Percentiles rank a stretch among this genome's conserved stretches.
phyloP scores from a whole-genome alignment of 1,140 invertebrate genomes.

The Bursaphelenchus mucronatus region DNA sequence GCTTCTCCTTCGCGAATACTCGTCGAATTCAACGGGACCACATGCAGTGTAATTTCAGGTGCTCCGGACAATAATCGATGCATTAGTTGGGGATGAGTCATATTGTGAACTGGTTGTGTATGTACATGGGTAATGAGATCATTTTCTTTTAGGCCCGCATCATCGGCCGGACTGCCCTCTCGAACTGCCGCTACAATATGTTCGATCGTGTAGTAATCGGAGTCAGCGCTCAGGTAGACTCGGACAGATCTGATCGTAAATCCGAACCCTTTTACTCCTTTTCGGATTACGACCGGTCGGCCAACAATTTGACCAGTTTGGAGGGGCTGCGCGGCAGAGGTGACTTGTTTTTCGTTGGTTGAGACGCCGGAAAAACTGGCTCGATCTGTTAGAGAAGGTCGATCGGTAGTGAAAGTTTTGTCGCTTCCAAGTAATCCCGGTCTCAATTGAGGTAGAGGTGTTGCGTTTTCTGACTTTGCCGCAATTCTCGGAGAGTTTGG shows the following conservation, averaged over 20 bases:
- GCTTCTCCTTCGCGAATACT: constrained; percentile 55
- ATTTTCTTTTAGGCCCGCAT: constrained; percentile 52
- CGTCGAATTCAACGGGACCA: constrained; percentile 48
- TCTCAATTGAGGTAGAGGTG: too few relatives aligned
- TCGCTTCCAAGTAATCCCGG: too few relatives aligned
- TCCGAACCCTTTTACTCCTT: constrained; percentile 55
- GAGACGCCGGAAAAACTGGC: too few relatives aligned
- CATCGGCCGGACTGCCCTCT: constrained; percentile 50
- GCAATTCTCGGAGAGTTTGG: neutral
- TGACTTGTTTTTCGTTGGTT: neutral
- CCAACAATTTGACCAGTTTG: constrained; percentile 10
- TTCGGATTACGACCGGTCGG: constrained; percentile 39
- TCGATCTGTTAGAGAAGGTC: too few relatives aligned
- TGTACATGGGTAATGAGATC: constrained; percentile 59
- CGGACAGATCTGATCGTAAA: constrained; percentile 60
- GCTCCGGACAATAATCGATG: constrained; percentile 55
- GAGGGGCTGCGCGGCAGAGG: neutral
- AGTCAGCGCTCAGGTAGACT: constrained; percentile 54
- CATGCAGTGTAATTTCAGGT: constrained; percentile 50
- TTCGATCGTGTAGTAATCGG: constrained; percentile 60
- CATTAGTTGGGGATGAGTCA: constrained; percentile 60
- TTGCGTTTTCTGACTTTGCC: too few relatives aligned
- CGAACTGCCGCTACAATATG: constrained; percentile 56
- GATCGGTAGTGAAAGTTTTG: too few relatives aligned
- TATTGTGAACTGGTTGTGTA: constrained; percentile 56